Percentiles rank a stretch among this genome's conserved stretches.
phyloP scores from a whole-genome alignment of 2,797 vertebrate genomes.

The Sebastes elongatus region DNA sequence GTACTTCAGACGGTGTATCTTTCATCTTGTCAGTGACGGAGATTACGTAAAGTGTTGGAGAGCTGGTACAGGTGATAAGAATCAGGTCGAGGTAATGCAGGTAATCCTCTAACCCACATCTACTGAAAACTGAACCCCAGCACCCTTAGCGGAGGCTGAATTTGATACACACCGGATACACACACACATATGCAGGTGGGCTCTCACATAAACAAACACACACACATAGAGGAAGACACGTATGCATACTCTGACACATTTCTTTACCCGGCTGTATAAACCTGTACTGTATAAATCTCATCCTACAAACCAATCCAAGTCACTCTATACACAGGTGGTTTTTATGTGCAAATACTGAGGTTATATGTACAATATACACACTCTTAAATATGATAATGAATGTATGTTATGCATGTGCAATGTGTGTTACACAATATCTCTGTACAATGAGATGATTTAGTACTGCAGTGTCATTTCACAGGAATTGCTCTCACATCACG shows the following conservation, averaged over 20 bases:
- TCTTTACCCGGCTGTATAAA: too few species aligned
- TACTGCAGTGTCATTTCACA: too few species aligned
- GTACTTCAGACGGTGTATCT: slow-evolving; percentile 10
- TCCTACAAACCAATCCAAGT: too few species aligned
- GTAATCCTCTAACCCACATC: slow-evolving; percentile 59
- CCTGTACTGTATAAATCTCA: too few species aligned
- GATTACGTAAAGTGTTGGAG: slow-evolving; percentile 28
- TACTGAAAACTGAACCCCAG: slow-evolving; percentile 15
- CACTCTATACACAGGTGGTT: too few species aligned
- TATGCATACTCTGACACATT: background rate
- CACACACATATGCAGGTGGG: background rate
- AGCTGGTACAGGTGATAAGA: slow-evolving; percentile 46
- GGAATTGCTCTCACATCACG: too few species aligned
- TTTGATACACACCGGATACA: slow-evolving; percentile 41
- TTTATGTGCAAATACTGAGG: too few species aligned
- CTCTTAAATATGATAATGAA: too few species aligned
- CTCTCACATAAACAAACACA: slow-evolving; percentile 2
- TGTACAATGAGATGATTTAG: too few species aligned
- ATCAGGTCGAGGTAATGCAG: slow-evolving; percentile 64
- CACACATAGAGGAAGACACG: background rate
- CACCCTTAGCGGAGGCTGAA: background rate
- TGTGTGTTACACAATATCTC: too few species aligned
- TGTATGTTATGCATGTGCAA: too few species aligned
- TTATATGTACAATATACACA: too few species aligned
- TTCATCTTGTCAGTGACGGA: slow-evolving; percentile 30